Conservation (phyloP, 2,797 vertebrate genomes). For the Parambassis ranga region DNA sequence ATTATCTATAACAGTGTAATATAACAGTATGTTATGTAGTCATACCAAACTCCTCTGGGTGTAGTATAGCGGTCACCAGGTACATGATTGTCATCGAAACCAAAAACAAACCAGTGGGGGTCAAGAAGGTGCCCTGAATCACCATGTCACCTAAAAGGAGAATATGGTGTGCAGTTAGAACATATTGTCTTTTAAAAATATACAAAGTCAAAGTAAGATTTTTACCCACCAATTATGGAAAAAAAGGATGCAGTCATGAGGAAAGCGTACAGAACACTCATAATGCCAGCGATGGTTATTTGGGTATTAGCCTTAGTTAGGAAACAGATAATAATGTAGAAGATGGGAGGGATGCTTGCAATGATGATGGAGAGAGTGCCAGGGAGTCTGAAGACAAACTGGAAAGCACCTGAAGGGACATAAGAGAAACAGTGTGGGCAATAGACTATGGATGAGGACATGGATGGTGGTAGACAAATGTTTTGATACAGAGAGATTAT, state of each 20-base stretch:
- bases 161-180: background rate
- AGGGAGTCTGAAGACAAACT: conserved; percentile 73
- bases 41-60: conserved; percentile 79
- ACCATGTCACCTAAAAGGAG: conserved; percentile 80
- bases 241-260: conserved; percentile 85
- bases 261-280: conserved; percentile 84
- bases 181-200: background rate
- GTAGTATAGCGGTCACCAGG: conserved; percentile 79
- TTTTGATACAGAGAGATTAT: background rate
- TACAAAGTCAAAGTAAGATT: background rate
- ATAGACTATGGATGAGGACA: background rate
- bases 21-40: too few relatives aligned
- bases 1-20: conserved; percentile 10
- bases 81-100: conserved; percentile 81
- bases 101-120: conserved; percentile 84
- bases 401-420: conserved; percentile 77
- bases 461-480: background rate
- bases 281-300: conserved; percentile 77
- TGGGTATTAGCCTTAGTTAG: conserved; percentile 75
- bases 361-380: conserved; percentile 75
- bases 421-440: background rate
- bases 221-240: conserved; percentile 80
- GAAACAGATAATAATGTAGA: conserved; percentile 83
- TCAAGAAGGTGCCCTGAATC: conserved; percentile 79
- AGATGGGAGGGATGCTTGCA: conserved; percentile 71